Conservation (phyloP, 2,888 invertebrate genomes). For the Tigriopus californicus region DNA sequence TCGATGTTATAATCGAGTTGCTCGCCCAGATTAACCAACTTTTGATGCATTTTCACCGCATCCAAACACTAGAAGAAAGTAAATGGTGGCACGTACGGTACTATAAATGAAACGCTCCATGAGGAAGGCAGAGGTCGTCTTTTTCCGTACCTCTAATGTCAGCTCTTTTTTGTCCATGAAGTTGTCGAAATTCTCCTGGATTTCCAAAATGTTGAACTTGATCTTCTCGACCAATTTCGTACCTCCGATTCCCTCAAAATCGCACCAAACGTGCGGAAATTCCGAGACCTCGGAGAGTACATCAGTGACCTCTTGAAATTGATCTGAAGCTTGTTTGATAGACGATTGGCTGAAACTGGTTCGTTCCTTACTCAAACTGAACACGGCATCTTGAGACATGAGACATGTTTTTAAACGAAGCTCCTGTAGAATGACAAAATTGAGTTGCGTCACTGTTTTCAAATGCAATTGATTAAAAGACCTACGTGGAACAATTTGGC, state of each 20-base stretch:
- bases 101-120: slow-evolving; percentile 12
- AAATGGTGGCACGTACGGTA: not conserved
- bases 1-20: slow-evolving; percentile 22
- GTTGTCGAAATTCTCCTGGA: slow-evolving; percentile 86
- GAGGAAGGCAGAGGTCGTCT: not conserved
- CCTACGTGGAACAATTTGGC: slow-evolving; percentile 1
- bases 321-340: not conserved
- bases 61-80: slow-evolving; percentile 42
- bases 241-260: not conserved
- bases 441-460: not conserved
- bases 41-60: slow-evolving; percentile 52
- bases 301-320: slow-evolving; percentile 4
- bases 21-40: slow-evolving; percentile 49
- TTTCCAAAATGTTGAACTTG: slow-evolving; percentile 70
- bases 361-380: slow-evolving; percentile 8
- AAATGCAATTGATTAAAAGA: not conserved
- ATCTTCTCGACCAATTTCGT: slow-evolving; percentile 43
- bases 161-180: slow-evolving; percentile 81
- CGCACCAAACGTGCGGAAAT: slow-evolving; percentile 13
- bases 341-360: not conserved
- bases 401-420: slow-evolving; percentile 3
- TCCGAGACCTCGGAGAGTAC: not conserved
- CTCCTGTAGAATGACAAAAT: not conserved
- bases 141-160: slow-evolving; percentile 36
- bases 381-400: slow-evolving; percentile 7